Base-by-base conservation (phyloP, 2,888 invertebrate genomes). In the Cryptocheilus praepositus region DNA sequence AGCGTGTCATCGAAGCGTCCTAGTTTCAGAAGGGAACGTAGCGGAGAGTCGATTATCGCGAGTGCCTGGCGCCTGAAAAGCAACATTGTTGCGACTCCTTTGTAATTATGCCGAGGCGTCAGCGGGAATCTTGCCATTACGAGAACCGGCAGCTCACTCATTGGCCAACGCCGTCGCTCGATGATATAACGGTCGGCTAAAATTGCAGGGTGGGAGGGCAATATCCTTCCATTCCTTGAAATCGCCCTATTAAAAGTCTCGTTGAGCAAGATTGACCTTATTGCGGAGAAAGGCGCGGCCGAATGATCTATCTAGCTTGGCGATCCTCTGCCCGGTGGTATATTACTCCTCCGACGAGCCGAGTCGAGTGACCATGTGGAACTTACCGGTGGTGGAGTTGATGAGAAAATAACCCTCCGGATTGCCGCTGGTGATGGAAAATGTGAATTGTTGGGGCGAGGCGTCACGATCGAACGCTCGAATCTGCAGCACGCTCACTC, bases 361-460 rank as follows among this genome's bases (percentile, higher is more conserved):
- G 22, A 66, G 19, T 36, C 36, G 36, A 36, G 36, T 36, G 36
- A 36, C 36, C 36, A 36, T 36, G 36, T 36, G 36, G 57, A 64
- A 80, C 79, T 90, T 89, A 96, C 98, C 98, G 81, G 95, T 94
- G 36, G 91, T 91, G 43, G 93, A 91, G 89, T 98, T 95, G 82
- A 98, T 96, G 76, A 93, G 91, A 90, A 98, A 98, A 85, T 96
- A 95, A 54, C 95, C 95, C 88, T 96, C 96, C 0, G 97, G 95
- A 90, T 98, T 97, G 80, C 98, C 98, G 64, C 95, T 94, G 55
- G 94, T 94, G 88, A 98, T 97, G 84, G 93, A 92, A 90, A 94
- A 99, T 59, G 93, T 92, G 82, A 95, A 91, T 79, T 89, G 90
- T 83, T 93, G 92, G 80, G 90, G 90, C 55, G 89, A 88, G 71